Base-by-base conservation (phyloP, 2,113 vertebrate species). In the Mungos mungo region DNA sequence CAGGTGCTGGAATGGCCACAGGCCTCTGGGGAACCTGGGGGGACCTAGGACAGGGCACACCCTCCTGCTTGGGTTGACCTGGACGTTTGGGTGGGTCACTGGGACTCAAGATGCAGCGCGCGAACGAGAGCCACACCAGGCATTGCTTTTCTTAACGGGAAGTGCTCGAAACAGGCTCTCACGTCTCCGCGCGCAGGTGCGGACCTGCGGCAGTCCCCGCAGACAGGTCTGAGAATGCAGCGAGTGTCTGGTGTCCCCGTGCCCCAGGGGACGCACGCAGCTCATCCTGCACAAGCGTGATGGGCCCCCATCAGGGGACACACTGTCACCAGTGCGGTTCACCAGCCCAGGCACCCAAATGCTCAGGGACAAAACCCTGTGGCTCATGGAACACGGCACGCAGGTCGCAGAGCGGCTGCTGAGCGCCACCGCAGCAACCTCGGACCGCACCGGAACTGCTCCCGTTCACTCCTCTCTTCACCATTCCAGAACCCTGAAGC, bases 1-100 rank as follows among this genome's bases (percentile, higher is more conserved):
- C 50, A 41, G 7, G 18, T 0, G 16, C 16, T 6, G 3, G 25
- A 15, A 21, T 0, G 2, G 0, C 18, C 80, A 19, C 1, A 0
- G 23, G 80, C 38, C 3, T 47, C 31, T 25, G 21, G 2, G 68
- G 23, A 2, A 63, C 21, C 65, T 21, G 52, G 38, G 2, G 41
- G 35, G 9, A 45, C 15, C 21, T 3, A 35, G 25, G 7, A 11
- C 31, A 2, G 16, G 45, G n/a, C 0, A 29, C 23, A 12, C 19
- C 3, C 66, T 31, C 38, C 9, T 0, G 25, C n/a, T 12, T 5
- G 31, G 6, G 33, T 12, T 38, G 31, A 0, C 0, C 5, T 38
- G 52, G 38, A 15, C 15, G 15, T 11, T 50, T 8, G 2, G 0
- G 8, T 2, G 50, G 38, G 13, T 57, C 9, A 4, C 10, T 5